A percentile compares a stretch with the other conserved stretches of the same genome.
Conservation (phyloP, 2,113 vertebrate species). For the Ramphastos sulfuratus region DNA sequence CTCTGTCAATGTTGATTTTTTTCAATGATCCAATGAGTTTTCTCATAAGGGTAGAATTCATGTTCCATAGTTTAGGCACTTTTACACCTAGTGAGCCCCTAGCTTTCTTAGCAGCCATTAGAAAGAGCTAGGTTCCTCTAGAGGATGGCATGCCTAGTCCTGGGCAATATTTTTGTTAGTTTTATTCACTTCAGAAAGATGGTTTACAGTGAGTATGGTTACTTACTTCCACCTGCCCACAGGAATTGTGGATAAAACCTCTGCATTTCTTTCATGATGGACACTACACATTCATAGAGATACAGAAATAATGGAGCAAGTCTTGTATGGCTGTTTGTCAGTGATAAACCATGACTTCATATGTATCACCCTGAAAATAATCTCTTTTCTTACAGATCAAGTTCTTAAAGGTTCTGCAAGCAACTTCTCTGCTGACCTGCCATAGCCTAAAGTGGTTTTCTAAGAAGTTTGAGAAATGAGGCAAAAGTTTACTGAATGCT, state of each 20-base stretch:
- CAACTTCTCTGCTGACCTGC: neutral
- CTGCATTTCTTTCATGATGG: neutral
- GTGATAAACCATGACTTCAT: neutral
- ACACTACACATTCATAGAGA: neutral
- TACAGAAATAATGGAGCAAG: neutral
- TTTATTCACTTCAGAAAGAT: neutral
- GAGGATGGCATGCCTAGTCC: neutral
- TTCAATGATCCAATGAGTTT: neutral
- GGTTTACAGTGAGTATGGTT: neutral
- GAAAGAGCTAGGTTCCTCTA: neutral
- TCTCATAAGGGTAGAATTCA: neutral
- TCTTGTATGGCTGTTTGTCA: neutral
- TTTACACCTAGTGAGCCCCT: neutral
- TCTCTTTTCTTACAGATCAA: neutral
- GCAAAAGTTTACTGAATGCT: neutral
- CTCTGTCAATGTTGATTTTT: neutral
- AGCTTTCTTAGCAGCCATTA: neutral
- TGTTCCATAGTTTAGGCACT: neutral
- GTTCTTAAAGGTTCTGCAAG: neutral
- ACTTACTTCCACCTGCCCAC: neutral
- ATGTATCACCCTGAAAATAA: neutral
- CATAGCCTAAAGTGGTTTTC: neutral
- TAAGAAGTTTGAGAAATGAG: neutral
- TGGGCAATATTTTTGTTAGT: neutral
- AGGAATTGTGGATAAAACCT: neutral